Percentiles rank a stretch among this genome's conserved stretches.
These are phyloP conservation scores for Agonopterix subpropinquella DNA, from an alignment of 2,888 invertebrate species.

Conservation along the genomic window DNA sequence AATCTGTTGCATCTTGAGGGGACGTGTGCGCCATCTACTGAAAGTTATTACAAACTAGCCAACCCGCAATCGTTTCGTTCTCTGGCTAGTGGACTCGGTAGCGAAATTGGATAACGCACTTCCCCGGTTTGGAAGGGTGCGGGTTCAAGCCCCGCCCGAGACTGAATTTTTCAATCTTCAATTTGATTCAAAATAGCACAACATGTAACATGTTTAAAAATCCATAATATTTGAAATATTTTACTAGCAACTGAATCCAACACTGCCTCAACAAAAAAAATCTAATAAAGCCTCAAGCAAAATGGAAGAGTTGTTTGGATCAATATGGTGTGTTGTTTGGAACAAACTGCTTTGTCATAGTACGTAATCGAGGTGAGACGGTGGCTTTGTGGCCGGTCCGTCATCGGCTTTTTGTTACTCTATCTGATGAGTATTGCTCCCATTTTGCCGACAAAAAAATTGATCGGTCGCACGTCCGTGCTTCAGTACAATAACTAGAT, in stretches of 20 bases:
- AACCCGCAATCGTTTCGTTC: too few species aligned
- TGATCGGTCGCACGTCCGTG: constrained; percentile 29
- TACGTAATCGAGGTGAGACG: constrained; percentile 70
- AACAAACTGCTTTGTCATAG: constrained; percentile 72
- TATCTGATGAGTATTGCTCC: constrained; percentile 74
- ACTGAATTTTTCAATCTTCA: too few species aligned
- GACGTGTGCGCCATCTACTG: too few species aligned
- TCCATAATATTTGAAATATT: too few species aligned
- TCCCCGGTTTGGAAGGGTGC: too few species aligned
- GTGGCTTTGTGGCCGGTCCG: constrained; percentile 65
- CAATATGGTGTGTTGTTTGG: constrained; percentile 71
- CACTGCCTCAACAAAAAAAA: constrained; percentile 42
- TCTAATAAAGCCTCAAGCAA: constrained; percentile 62
- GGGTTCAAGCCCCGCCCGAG: too few species aligned
- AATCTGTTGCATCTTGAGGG: too few species aligned
- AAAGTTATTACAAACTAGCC: too few species aligned
- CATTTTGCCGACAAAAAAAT: constrained; percentile 65
- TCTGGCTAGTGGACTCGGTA: too few species aligned
- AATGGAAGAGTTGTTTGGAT: constrained; percentile 69
- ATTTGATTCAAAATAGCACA: too few species aligned
- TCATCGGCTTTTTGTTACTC: constrained; percentile 66
- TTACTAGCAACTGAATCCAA: not conserved
- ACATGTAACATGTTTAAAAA: too few species aligned
- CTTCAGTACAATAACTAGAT: constrained; percentile 15
- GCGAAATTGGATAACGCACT: too few species aligned